These are phyloP conservation scores for Hylaeus anthracinus DNA, from an alignment of 1,140 invertebrate species.

Conservation along the genomic window DNA sequence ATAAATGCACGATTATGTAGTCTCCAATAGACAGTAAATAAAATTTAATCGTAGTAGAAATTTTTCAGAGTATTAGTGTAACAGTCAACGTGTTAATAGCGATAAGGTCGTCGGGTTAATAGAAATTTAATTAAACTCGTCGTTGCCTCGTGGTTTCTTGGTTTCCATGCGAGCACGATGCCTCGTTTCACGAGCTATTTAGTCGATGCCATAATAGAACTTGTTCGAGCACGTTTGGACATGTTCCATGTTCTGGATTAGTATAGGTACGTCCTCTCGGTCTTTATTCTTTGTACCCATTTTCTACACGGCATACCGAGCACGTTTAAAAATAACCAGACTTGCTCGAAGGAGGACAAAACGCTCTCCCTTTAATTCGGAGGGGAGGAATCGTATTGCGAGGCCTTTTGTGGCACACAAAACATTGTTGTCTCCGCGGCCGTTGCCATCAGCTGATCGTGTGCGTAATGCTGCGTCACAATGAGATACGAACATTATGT, in stretches of 20 bases:
- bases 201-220: constrained; percentile 14
- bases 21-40: no score
- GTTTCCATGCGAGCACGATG: background rate
- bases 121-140: no score
- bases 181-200: background rate
- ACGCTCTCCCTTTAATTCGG: background rate
- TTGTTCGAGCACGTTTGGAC: constrained; percentile 26
- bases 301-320: constrained; percentile 15
- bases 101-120: no score
- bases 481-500: background rate
- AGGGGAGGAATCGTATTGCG: background rate
- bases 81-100: no score
- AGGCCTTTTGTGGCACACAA: background rate
- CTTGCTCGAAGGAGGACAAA: constrained; percentile 7
- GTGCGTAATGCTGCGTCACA: background rate
- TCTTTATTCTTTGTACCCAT: constrained; percentile 33
- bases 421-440: background rate
- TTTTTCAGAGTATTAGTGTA: no score
- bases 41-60: no score
- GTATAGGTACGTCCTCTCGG: background rate
- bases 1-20: no score
- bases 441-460: constrained; percentile 4
- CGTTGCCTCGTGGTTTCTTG: background rate
- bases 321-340: constrained; percentile 25
- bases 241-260: constrained; percentile 32